phyloP scores from a whole-genome alignment of 1,140 invertebrate genomes.

The Cardiocondyla obscurior region DNA sequence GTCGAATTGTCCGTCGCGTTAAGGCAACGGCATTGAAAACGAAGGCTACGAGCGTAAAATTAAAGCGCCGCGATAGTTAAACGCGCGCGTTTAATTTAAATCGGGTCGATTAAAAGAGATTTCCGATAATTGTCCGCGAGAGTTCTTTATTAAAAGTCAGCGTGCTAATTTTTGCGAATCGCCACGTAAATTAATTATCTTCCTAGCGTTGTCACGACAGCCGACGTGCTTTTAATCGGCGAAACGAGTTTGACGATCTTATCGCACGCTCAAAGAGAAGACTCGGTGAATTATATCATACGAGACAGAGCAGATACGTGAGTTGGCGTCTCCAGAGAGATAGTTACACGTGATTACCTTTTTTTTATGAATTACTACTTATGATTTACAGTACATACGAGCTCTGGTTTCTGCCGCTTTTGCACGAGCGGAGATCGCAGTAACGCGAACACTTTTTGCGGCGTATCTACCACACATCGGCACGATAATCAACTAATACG shows the following conservation, averaged over 20 bases:
- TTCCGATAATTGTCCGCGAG: background rate
- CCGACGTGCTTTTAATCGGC: slow-evolving; percentile 33
- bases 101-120: background rate
- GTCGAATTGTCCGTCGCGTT: background rate
- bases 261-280: slow-evolving; percentile 25
- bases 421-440: background rate
- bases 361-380: slow-evolving; percentile 24
- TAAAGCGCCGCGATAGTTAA: background rate
- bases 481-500: slow-evolving; percentile 9
- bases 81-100: background rate
- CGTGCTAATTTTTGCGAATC: slow-evolving; percentile 1
- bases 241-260: slow-evolving; percentile 48
- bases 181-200: slow-evolving; percentile 26
- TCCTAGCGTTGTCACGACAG: background rate
- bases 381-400: background rate
- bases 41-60: background rate
- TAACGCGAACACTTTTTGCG: background rate
- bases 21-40: background rate
- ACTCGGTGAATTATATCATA: slow-evolving; percentile 38
- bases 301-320: slow-evolving; percentile 15
- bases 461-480: background rate
- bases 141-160: background rate
- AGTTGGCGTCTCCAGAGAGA: slow-evolving; percentile 8
- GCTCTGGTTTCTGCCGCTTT: background rate
- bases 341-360: slow-evolving; percentile 25